Evolutionary conservation across 2,797 vertebrate species (phyloP).

Genomic region (Syngnathus acus): DNA sequence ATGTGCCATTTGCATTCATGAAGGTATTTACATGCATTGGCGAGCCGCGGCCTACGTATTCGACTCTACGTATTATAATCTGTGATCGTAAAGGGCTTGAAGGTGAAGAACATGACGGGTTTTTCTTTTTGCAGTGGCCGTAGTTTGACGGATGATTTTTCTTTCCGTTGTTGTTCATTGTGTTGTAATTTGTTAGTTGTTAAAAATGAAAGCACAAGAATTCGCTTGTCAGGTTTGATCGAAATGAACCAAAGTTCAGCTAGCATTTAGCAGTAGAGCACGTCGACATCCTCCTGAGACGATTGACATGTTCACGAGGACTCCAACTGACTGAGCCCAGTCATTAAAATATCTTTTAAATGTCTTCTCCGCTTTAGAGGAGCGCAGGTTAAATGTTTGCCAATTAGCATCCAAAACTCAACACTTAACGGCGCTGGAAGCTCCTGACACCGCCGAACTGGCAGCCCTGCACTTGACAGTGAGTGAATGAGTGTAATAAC

Average conservation of each 20-base stretch:
- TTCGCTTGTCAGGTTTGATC: neutral
- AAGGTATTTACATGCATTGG: conserved; percentile 70
- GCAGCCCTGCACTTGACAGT: conserved; percentile 22
- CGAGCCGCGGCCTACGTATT: conserved; percentile 38
- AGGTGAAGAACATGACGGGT: no score
- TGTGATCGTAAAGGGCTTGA: no score
- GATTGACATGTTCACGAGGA: conserved; percentile 22
- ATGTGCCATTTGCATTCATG: conserved; percentile 68
- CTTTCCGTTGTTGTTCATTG: no score
- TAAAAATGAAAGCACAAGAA: neutral
- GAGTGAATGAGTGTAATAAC: conserved; percentile 43
- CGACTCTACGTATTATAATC: neutral
- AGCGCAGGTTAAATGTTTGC: conserved; percentile 33
- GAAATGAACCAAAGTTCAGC: neutral
- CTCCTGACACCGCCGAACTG: conserved; percentile 36
- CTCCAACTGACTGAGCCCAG: neutral
- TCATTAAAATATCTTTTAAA: conserved; percentile 10
- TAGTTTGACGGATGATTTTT: no score
- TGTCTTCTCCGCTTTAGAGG: conserved; percentile 5
- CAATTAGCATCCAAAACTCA: conserved; percentile 38
- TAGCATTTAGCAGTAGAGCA: neutral
- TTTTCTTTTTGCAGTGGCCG: no score
- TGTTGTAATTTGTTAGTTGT: no score
- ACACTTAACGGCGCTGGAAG: conserved; percentile 26
- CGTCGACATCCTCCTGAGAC: conserved; percentile 29